Conservation (phyloP, 2,888 invertebrate genomes). For the Machimus rusticus region DNA sequence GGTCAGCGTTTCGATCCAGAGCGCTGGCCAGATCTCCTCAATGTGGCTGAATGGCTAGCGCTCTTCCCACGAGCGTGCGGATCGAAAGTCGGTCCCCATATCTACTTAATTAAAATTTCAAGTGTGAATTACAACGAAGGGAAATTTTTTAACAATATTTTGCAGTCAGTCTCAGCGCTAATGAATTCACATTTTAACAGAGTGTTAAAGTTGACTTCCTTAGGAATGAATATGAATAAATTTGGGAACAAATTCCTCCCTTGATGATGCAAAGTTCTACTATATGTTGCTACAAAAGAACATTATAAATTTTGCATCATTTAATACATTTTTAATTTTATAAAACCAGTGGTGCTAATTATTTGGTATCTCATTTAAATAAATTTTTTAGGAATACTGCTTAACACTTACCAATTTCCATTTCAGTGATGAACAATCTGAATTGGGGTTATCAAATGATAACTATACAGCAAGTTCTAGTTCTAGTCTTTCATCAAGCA, state of each 20-base stretch:
- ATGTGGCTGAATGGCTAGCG: too few species aligned
- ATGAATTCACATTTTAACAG: neutral
- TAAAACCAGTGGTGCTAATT: neutral
- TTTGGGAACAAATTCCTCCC: neutral
- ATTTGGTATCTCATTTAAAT: neutral
- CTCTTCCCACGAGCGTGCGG: too few species aligned
- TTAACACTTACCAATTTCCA: conserved; percentile 51
- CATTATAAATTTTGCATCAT: neutral
- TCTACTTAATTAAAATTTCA: too few species aligned
- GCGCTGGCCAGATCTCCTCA: too few species aligned
- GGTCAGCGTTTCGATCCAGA: too few species aligned
- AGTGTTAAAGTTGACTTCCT: neutral
- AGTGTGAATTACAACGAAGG: too few species aligned
- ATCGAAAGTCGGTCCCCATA: too few species aligned
- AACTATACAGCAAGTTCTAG: conserved; percentile 77
- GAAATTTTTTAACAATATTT: too few species aligned
- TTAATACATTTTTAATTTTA: neutral
- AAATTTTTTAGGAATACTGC: conserved; percentile 1
- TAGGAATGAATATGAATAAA: neutral
- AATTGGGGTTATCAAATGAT: conserved; percentile 65
- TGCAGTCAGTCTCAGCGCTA: neutral
- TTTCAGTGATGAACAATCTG: conserved; percentile 74
- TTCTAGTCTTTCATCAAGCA: conserved; percentile 71
- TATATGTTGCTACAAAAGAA: neutral
- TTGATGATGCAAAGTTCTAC: neutral